Evolutionary conservation across 2,797 vertebrate genomes (phyloP).

Genomic region (Ptychobarbus kaznakovi): DNA sequence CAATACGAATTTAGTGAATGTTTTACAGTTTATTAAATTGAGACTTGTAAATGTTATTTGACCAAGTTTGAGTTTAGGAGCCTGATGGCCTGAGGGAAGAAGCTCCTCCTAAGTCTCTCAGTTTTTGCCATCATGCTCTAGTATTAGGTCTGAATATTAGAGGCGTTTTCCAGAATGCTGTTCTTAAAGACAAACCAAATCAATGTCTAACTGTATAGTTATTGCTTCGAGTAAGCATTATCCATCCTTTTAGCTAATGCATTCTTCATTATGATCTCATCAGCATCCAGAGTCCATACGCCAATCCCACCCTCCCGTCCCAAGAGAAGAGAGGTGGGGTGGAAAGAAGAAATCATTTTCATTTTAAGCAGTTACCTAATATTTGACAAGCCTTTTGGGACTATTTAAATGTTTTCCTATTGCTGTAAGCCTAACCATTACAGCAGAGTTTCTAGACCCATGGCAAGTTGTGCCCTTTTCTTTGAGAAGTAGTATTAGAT

Average conservation of each 20-base stretch:
- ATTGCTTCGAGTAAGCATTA: conserved; percentile 5
- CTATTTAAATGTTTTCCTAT: conserved; percentile 14
- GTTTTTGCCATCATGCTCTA: too few species aligned
- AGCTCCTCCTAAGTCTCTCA: too few species aligned
- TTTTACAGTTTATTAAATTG: too few species aligned
- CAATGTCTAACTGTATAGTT: conserved; percentile 16
- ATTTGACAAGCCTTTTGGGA: conserved; percentile 13
- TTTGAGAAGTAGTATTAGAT: neutral
- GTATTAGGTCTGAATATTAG: neutral
- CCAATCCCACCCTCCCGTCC: conserved; percentile 15
- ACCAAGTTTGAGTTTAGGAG: too few species aligned
- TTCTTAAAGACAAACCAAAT: conserved; percentile 6
- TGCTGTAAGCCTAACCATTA: neutral
- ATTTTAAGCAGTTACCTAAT: conserved; percentile 3
- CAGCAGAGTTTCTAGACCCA: neutral
- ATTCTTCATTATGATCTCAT: conserved; percentile 50
- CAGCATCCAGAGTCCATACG: conserved; percentile 7
- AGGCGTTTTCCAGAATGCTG: neutral
- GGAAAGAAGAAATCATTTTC: neutral
- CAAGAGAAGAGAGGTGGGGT: conserved; percentile 14
- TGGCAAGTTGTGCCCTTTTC: conserved; percentile 2
- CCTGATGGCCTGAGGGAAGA: too few species aligned
- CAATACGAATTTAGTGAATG: too few species aligned
- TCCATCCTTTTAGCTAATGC: neutral
- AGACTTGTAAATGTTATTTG: too few species aligned